phyloP scores from a whole-genome alignment of 2,113 vertebrate genomes.

The Rhombomys opimus region DNA sequence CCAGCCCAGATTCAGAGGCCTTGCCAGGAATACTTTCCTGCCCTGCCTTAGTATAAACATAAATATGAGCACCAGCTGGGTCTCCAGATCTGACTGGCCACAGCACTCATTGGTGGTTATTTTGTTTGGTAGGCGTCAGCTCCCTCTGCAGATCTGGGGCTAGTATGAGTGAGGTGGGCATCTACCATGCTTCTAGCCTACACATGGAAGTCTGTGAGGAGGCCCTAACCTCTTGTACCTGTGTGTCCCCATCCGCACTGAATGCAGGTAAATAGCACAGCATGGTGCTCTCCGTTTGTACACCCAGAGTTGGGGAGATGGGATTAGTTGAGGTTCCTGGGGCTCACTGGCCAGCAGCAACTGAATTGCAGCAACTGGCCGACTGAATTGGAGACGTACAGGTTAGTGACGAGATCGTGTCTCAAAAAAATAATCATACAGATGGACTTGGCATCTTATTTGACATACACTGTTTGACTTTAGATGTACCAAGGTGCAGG shows the following conservation, averaged over 20 bases:
- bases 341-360: background rate
- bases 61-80: background rate
- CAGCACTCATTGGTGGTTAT: background rate
- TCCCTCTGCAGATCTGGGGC: background rate
- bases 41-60: constrained; percentile 5
- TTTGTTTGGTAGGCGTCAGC: constrained; percentile 28
- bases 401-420: background rate
- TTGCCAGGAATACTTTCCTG: constrained; percentile 49
- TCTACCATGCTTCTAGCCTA: rapidly evolving
- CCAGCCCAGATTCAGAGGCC: background rate
- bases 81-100: background rate
- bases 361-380: no score
- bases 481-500: constrained; percentile 87
- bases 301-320: background rate
- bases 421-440: constrained; percentile 59
- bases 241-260: background rate
- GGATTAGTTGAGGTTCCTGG: background rate
- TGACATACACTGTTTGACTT: constrained; percentile 87
- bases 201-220: background rate
- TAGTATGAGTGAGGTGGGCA: background rate
- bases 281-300: background rate
- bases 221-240: background rate
- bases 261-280: background rate
- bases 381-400: background rate
- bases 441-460: constrained; percentile 86